A percentile compares a stretch with the other conserved stretches of the same genome.
Conservation (phyloP, 2,888 invertebrate genomes). For the Xylocampa areola region DNA sequence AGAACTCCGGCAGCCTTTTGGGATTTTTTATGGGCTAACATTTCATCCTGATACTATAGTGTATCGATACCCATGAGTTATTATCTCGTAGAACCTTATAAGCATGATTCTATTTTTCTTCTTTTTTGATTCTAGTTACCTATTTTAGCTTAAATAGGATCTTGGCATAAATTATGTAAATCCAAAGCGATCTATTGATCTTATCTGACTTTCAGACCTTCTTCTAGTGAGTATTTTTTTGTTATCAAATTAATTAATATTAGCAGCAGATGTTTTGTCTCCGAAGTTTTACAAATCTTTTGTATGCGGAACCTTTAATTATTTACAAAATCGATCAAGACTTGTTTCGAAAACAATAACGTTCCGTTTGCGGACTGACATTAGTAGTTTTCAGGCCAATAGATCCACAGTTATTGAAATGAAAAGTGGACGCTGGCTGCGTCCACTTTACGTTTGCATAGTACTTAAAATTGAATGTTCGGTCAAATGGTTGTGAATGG, state of each 20-base stretch:
- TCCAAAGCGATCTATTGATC: slow-evolving; percentile 22
- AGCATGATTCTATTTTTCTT: slow-evolving; percentile 37
- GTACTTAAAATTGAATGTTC: slow-evolving; percentile 53
- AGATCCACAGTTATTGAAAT: slow-evolving; percentile 48
- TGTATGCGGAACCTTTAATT: background rate
- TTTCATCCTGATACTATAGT: slow-evolving; percentile 28
- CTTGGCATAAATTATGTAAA: slow-evolving; percentile 37
- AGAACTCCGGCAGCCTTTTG: slow-evolving; percentile 18
- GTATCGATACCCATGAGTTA: slow-evolving; percentile 44
- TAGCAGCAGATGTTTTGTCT: slow-evolving; percentile 25
- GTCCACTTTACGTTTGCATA: slow-evolving; percentile 49
- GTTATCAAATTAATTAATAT: slow-evolving; percentile 16
- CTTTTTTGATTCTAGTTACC: slow-evolving; percentile 29
- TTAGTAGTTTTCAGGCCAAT: slow-evolving; percentile 19
- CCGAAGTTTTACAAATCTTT: slow-evolving; percentile 20
- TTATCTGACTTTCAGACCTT: slow-evolving; percentile 17
- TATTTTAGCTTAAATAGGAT: slow-evolving; percentile 28
- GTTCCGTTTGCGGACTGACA: slow-evolving; percentile 6
- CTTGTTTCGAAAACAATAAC: slow-evolving; percentile 16
- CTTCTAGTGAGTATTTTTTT: slow-evolving; percentile 10
- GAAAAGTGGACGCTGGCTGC: slow-evolving; percentile 22
- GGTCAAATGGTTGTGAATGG: slow-evolving; percentile 41
- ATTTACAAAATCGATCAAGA: slow-evolving; percentile 10
- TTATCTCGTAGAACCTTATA: slow-evolving; percentile 27
- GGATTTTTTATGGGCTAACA: slow-evolving; percentile 34